Evolutionary conservation across 2,113 vertebrate genomes (phyloP).

Genomic region (Herpetotheres cachinnans): DNA sequence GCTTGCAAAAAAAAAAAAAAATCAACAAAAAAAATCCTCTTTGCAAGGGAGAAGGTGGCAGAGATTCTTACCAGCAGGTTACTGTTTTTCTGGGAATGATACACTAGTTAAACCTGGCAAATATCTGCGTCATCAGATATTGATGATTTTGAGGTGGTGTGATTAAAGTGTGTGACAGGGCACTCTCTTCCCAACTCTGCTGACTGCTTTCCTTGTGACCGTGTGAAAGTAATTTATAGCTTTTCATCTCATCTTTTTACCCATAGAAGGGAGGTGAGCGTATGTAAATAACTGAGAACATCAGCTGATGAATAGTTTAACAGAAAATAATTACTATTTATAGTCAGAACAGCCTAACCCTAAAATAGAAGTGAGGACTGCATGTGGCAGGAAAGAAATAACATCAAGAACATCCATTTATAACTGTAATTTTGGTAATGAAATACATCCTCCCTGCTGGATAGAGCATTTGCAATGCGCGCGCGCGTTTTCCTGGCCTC

Average conservation of each 20-base stretch:
- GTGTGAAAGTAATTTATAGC: neutral
- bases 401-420: neutral
- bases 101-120: neutral
- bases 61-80: neutral
- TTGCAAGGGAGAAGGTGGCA: neutral
- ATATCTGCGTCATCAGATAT: neutral
- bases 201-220: neutral
- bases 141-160: neutral
- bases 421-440: neutral
- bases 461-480: neutral
- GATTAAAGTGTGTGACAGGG: neutral
- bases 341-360: neutral
- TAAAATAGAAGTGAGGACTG: neutral
- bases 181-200: neutral
- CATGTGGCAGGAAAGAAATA: neutral
- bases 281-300: neutral
- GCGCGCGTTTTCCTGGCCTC: neutral
- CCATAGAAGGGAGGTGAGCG: neutral
- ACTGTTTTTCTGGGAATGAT: neutral
- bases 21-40: neutral
- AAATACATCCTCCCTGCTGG: neutral
- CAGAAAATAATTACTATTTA: conserved; percentile 7
- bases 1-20: neutral
- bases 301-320: conserved; percentile 3
- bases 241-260: neutral